A percentile compares a stretch with the other conserved stretches of the same genome.
Conservation (phyloP, 1,140 invertebrate species). For the Tenebrio molitor region DNA sequence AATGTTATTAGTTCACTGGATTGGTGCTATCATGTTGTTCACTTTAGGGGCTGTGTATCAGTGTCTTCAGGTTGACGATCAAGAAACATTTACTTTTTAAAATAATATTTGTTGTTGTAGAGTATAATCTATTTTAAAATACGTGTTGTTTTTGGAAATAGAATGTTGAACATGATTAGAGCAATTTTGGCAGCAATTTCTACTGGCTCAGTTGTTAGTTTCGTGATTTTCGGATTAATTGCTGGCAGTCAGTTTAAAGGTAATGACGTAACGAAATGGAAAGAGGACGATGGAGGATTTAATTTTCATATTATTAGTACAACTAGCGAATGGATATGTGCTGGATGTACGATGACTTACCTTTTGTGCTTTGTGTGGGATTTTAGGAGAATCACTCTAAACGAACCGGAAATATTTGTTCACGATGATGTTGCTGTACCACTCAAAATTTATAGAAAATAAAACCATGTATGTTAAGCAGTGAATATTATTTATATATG, state of each 20-base stretch:
- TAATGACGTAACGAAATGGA: slow-evolving; percentile 40
- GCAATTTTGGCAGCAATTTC: neutral
- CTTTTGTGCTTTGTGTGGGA: slow-evolving; percentile 4
- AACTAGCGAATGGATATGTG: slow-evolving; percentile 13
- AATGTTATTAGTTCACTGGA: slow-evolving; percentile 76
- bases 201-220: neutral
- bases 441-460: no score
- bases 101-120: slow-evolving; percentile 6
- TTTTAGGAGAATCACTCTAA: slow-evolving; percentile 8
- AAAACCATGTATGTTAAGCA: no score
- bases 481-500: no score
- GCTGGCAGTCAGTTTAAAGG: slow-evolving; percentile 27
- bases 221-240: neutral
- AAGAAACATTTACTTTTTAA: neutral
- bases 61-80: slow-evolving; percentile 72
- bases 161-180: neutral
- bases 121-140: slow-evolving; percentile 18
- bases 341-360: slow-evolving; percentile 13
- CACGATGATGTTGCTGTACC: slow-evolving; percentile 8
- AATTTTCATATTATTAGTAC: slow-evolving; percentile 10
- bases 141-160: neutral
- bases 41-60: slow-evolving; percentile 77
- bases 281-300: slow-evolving; percentile 14
- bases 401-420: slow-evolving; percentile 15
- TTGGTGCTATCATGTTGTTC: slow-evolving; percentile 80